Conservation (phyloP, 2,888 invertebrate genomes). For the Parnassius orleans region DNA sequence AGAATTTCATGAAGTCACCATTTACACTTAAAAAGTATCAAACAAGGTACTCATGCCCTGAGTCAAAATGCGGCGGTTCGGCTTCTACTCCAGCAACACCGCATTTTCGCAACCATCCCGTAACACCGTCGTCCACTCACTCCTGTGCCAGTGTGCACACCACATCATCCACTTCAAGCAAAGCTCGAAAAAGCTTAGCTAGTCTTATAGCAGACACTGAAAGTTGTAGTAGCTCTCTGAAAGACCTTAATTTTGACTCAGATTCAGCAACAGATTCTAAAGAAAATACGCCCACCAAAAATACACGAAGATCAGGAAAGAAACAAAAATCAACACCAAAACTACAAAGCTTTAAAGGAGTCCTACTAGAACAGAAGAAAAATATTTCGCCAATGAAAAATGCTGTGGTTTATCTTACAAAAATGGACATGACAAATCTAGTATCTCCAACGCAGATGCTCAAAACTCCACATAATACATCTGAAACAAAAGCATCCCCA, state of each 20-base stretch:
- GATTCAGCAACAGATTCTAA: conserved; percentile 72
- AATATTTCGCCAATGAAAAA: conserved; percentile 58
- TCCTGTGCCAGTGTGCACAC: conserved; percentile 69
- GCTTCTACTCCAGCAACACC: conserved; percentile 68
- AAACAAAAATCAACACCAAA: conserved; percentile 58
- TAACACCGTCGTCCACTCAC: conserved; percentile 69
- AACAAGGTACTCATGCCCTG: conserved; percentile 56
- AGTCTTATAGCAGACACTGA: conserved; percentile 74
- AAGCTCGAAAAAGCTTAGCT: conserved; percentile 68
- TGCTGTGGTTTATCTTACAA: conserved; percentile 58
- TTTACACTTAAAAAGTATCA: conserved; percentile 74
- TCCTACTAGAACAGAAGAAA: conserved; percentile 63
- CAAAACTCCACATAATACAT: conserved; percentile 68
- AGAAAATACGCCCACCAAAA: conserved; percentile 70
- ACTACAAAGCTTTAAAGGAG: conserved; percentile 65
- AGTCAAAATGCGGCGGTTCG: conserved; percentile 56
- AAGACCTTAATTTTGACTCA: conserved; percentile 73
- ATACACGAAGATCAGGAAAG: conserved; percentile 49
- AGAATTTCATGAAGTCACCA: conserved; percentile 73
- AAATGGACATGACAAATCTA: conserved; percentile 57
- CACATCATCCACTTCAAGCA: conserved; percentile 68
- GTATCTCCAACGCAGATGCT: conserved; percentile 67
- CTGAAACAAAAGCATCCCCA: conserved; percentile 58
- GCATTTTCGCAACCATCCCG: conserved; percentile 63
- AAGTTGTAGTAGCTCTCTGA: conserved; percentile 75